Base-by-base conservation (phyloP, 2,888 invertebrate species). In the Drosophila ezoana region DNA sequence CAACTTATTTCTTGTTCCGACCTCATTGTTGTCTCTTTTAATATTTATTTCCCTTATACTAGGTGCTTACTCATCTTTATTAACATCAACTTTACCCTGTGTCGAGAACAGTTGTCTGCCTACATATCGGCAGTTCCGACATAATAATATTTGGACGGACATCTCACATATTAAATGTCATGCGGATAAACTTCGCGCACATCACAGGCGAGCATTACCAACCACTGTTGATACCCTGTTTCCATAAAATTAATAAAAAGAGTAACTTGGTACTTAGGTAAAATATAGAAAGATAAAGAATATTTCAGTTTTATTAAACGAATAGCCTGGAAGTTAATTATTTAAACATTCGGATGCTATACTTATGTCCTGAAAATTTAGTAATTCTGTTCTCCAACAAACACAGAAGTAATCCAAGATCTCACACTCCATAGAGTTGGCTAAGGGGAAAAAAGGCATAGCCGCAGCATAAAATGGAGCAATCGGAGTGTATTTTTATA, bases 141-240 rank as follows among this genome's bases (percentile, higher is more conserved):
- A 37, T 47, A 23, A 38, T 47, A 41, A 58, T 59, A 41, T 37
- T 47, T 13, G 16, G 32, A 9, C 20, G 33, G 45, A 20, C 47
- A 67, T 51, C 23, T 52, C 68, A 47, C 35, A 67, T 63, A 52
- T 54, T 61, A 38, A 13, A 14, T 48, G 18, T 59, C 33, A 33
- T 40, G 40, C 6, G 47, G 28, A 16, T 13, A 35, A 49, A 23
- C 54, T 18, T 10, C 11, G 32, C 14, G 23, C 33, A 43, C 37
- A 54, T 54, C 20, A 41, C 47, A 48, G 65, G 37, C 41, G 6
- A 57, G 28, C 48, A 37, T 37, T 6, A n/a, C 1, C 14, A 14
- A 6, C 38, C 14, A 9, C 38, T 38, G 9, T 38, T 3, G 16
- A 38, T 38, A n/a, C 38, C 9, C 38, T 14, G 9, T 38, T 9